phyloP scores from a whole-genome alignment of 2,888 invertebrate species.

The Macropis europaea region DNA sequence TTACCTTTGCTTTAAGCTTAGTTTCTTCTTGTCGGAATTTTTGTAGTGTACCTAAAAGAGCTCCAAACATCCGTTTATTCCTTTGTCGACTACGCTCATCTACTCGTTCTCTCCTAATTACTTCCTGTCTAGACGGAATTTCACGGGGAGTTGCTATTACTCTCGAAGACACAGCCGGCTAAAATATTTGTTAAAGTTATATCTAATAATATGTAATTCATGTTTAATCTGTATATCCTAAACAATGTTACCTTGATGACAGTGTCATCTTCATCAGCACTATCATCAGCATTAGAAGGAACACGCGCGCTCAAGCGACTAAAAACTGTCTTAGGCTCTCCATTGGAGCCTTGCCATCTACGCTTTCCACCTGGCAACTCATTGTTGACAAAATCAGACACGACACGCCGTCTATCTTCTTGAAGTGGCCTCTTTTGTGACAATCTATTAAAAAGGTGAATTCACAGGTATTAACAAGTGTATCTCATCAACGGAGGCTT shows the following conservation, averaged over 20 bases:
- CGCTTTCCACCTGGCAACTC: constrained; percentile 71
- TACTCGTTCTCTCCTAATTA: constrained; percentile 89
- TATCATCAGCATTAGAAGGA: constrained; percentile 77
- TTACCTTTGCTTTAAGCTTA: constrained; percentile 90
- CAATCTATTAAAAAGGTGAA: constrained; percentile 57
- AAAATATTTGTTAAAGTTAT: background rate
- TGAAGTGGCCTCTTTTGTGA: constrained; percentile 74
- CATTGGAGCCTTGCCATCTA: constrained; percentile 71
- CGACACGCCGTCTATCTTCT: constrained; percentile 74
- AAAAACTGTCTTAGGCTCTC: constrained; percentile 78
- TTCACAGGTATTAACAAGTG: background rate
- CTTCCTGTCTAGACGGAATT: constrained; percentile 91
- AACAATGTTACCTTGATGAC: constrained; percentile 63
- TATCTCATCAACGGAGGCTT: too few relatives aligned
- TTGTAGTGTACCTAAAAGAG: constrained; percentile 95
- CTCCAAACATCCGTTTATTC: constrained; percentile 97
- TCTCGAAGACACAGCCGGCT: constrained; percentile 88
- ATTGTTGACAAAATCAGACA: constrained; percentile 72
- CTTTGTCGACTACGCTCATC: constrained; percentile 91
- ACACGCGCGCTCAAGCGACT: constrained; percentile 77
- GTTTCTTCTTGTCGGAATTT: constrained; percentile 98
- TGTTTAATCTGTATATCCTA: background rate
- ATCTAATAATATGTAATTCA: background rate
- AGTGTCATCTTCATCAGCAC: constrained; percentile 77
- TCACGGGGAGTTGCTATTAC: constrained; percentile 89